Conservation (phyloP, 35 echinoderm and acorn worm species). For the Stichopus chloronotus region DNA sequence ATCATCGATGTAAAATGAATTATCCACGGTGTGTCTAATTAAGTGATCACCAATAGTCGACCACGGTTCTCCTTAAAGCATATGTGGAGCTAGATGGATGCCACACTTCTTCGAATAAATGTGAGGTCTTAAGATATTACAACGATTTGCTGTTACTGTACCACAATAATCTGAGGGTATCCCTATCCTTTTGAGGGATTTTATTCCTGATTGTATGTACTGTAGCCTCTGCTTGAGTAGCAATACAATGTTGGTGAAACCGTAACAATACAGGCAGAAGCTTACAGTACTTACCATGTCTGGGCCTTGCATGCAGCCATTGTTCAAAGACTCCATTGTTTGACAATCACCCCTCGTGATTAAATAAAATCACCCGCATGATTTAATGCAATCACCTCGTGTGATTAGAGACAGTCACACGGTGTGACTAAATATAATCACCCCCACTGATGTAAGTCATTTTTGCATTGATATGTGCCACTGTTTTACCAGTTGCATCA, state of each 20-base stretch:
- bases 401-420: too few relatives aligned
- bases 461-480: too few relatives aligned
- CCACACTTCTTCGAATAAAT: too few relatives aligned
- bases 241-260: background rate
- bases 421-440: too few relatives aligned
- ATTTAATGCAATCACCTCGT: too few relatives aligned
- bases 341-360: too few relatives aligned
- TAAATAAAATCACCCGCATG: too few relatives aligned
- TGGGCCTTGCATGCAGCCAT: conserved; percentile 7
- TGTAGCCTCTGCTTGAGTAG: background rate
- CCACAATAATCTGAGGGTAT: conserved; percentile 3
- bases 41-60: background rate
- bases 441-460: too few relatives aligned
- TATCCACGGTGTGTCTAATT: background rate
- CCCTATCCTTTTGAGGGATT: background rate
- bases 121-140: background rate
- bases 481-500: too few relatives aligned
- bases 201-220: background rate
- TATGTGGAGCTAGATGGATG: background rate
- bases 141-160: background rate
- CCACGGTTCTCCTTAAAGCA: background rate
- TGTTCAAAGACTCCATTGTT: background rate
- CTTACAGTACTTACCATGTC: background rate
- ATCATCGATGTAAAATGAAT: conserved; percentile 29
- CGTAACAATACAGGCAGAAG: background rate